phyloP scores from a whole-genome alignment of 2,113 vertebrate genomes.

The Chrysemys picta region DNA sequence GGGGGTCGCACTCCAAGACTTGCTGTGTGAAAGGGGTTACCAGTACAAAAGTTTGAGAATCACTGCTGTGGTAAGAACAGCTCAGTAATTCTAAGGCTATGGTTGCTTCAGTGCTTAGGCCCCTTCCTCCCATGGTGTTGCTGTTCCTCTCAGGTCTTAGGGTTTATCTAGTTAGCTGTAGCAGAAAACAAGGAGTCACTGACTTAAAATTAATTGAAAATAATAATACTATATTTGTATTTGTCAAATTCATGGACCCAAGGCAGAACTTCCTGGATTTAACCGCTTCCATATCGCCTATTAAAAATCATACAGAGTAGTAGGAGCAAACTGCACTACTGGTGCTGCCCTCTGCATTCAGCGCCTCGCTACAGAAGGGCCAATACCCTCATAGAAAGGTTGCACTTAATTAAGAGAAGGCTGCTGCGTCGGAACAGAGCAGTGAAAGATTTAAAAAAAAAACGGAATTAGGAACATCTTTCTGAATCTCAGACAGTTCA shows the following conservation, averaged over 20 bases:
- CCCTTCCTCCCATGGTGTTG: not conserved
- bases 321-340: accelerated
- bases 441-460: accelerated
- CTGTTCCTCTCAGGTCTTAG: not conserved
- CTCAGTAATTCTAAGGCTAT: not conserved
- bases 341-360: not conserved
- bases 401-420: not conserved
- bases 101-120: accelerated
- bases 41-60: no score
- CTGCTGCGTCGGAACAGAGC: not conserved
- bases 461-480: not conserved
- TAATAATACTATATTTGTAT: not conserved
- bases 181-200: not conserved
- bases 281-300: accelerated
- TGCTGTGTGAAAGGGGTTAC: no score
- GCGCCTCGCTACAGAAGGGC: not conserved
- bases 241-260: not conserved
- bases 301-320: not conserved
- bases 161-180: not conserved
- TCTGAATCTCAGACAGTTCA: not conserved
- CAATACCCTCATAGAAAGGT: not conserved
- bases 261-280: not conserved
- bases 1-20: no score
- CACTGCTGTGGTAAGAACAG: not conserved
- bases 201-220: not conserved